These are phyloP conservation scores for Eupsilia transversa DNA, from an alignment of 2,888 invertebrate genomes.

Conservation along the genomic window DNA sequence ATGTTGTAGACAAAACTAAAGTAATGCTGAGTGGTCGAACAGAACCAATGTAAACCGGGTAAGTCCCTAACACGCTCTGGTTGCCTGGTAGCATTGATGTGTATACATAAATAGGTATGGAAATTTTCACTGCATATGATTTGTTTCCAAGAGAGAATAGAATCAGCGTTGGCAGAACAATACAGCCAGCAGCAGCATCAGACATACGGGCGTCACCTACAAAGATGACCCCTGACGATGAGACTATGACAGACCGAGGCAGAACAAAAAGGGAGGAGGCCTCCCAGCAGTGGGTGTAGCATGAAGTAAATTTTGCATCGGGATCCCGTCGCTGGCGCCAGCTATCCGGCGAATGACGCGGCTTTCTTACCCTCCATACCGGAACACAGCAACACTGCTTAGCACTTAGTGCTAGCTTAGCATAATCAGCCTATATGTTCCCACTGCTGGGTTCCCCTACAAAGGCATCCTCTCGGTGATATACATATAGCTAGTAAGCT, in stretches of 20 bases:
- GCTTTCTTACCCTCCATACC: conserved; percentile 1
- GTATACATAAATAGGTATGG: not conserved
- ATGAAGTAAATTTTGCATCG: not conserved
- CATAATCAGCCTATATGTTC: too few species aligned
- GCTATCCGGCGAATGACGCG: not conserved
- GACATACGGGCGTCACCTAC: too few species aligned
- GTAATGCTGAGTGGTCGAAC: conserved; percentile 10
- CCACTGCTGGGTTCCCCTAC: too few species aligned
- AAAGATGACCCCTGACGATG: too few species aligned
- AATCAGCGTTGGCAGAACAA: not conserved
- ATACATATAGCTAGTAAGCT: too few species aligned
- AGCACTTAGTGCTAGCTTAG: not conserved
- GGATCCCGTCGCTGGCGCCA: not conserved
- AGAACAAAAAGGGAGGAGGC: too few species aligned
- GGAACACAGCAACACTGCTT: not conserved
- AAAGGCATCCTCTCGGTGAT: too few species aligned
- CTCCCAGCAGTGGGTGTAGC: too few species aligned
- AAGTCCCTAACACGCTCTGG: conserved; percentile 15
- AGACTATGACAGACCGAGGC: too few species aligned
- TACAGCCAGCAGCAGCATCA: too few species aligned
- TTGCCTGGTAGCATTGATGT: not conserved
- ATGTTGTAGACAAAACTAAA: conserved; percentile 44
- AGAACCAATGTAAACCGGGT: conserved; percentile 2
- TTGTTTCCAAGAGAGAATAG: too few species aligned
- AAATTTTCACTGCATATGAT: not conserved